Conservation (phyloP, 2,888 invertebrate species). For the Acheta domesticus region DNA sequence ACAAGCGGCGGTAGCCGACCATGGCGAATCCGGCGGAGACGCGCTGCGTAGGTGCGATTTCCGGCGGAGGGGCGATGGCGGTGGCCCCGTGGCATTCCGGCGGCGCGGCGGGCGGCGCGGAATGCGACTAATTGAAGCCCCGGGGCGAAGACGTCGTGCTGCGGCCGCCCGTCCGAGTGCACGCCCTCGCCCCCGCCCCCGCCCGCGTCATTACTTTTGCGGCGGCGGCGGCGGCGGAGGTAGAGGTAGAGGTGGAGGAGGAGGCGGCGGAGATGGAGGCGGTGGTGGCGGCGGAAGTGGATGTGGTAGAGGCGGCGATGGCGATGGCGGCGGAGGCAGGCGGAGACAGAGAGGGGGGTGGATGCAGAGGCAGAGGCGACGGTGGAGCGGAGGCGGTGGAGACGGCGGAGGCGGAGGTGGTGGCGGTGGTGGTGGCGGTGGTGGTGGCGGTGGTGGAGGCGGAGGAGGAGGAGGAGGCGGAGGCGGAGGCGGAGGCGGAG, state of each 20-base stretch:
- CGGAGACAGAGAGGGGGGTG: not conserved
- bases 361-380: not conserved
- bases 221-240: not conserved
- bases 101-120: not conserved
- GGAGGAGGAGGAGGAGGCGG: not conserved
- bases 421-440: not conserved
- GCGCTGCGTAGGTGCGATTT: not conserved
- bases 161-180: not conserved
- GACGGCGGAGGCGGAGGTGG: not conserved
- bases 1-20: too few species aligned
- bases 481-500: not conserved
- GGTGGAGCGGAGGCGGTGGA: not conserved
- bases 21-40: not conserved
- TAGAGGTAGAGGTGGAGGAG: not conserved
- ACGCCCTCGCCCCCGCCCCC: not conserved
- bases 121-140: constrained; percentile 11
- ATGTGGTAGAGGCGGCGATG: not conserved
- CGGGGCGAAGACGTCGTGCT: not conserved
- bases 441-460: not conserved
- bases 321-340: accelerated
- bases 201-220: not conserved
- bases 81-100: not conserved
- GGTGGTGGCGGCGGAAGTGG: not conserved
- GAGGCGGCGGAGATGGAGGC: not conserved
- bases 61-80: not conserved